Evolutionary conservation across 2,797 vertebrate genomes (phyloP).

Genomic region (Ctenosaura bakeri): DNA sequence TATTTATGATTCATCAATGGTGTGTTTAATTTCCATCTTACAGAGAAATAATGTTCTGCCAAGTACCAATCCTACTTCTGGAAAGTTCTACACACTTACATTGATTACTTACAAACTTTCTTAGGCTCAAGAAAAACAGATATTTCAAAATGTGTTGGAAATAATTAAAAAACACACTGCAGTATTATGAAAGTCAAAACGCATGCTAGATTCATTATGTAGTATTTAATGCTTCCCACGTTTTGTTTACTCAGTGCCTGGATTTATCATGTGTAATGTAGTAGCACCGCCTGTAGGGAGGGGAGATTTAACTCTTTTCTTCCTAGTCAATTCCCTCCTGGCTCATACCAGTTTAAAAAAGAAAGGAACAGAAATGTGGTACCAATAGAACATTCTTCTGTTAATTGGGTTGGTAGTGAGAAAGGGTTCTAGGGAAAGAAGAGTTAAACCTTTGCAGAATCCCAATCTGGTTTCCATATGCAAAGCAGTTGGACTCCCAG

Average conservation of each 20-base stretch:
- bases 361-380: no score
- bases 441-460: neutral
- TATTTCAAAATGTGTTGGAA: neutral
- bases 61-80: neutral
- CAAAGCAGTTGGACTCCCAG: neutral
- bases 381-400: no score
- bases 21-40: slow-evolving; percentile 3
- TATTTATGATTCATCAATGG: neutral
- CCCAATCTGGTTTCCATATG: neutral
- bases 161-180: neutral
- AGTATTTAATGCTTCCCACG: neutral
- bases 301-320: neutral
- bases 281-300: neutral
- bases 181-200: neutral
- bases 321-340: neutral
- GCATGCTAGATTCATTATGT: neutral
- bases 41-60: neutral
- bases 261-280: no score
- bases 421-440: no score
- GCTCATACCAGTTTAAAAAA: no score
- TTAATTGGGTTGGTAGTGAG: no score
- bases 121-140: neutral
- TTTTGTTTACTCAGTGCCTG: neutral
- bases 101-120: neutral
- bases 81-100: neutral